Base-by-base conservation (phyloP, 2,888 invertebrate genomes). In the Calliphora vomitoria region DNA sequence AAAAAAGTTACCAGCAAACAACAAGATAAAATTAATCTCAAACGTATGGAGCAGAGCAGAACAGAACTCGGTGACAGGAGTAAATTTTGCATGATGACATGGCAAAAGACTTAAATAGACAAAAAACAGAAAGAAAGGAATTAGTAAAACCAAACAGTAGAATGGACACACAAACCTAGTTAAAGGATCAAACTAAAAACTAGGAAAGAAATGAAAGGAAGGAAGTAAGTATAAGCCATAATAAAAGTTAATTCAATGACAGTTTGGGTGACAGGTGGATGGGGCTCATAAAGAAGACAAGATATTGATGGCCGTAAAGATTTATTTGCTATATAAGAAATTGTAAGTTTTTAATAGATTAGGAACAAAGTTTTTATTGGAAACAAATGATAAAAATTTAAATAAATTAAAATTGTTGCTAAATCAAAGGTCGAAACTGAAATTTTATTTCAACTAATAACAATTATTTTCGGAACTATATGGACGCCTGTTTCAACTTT, bases 51-150 rank as follows among this genome's bases (percentile, higher is more conserved):
- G 15, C 50, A 6, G 15, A 35, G 35, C 35, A 50, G n/a, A 50
- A 15, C 35, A 38, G 38, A 25, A 64, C 3, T 8, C n/a, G 25
- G 2, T 25, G 25, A 25, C 15, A 62, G 38, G 38, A 15, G n/a
- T 3, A 64, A 15, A 6, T 66, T 69, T 69, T 69, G 25, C 25
- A 31, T 47, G 47, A 69, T 69, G 68, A 69, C 47, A 47, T 15
- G 47, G 15, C 18, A 41, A 8, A 25, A 64, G 31, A 2, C 8
- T 68, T 11, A 47, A 41, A 44, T 10, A 64, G 38, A 64, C n/a
- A 15, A 35, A 6, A 38, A 64, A 64, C 0, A 41, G 0, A 18
- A 11, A 11, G 18, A 13, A 20, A 13, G 4, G 4, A 31, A 8
- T 2, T 8, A 8, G 18, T n/a, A 44, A 66, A 66, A 18, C 18